Evolutionary conservation across 1,140 invertebrate genomes (phyloP).

Genomic region (Artemia franciscana): DNA sequence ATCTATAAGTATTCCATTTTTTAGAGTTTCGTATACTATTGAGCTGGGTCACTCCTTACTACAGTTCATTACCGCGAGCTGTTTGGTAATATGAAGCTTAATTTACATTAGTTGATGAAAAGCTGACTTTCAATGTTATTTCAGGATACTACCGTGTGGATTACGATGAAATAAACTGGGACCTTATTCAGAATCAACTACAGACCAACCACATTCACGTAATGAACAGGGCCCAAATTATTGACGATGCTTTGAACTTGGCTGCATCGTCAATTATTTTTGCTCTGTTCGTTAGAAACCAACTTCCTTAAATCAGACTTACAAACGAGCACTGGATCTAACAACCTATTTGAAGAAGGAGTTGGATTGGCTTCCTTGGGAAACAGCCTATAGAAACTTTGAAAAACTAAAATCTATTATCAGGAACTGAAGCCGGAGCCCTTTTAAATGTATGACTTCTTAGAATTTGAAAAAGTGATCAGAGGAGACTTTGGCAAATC

Average conservation of each 20-base stretch:
- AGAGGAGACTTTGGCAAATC: too few species aligned
- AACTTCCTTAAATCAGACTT: conserved; percentile 14
- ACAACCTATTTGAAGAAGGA: conserved; percentile 38
- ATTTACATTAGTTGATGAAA: too few species aligned
- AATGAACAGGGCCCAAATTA: conserved; percentile 45
- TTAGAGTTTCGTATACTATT: too few species aligned
- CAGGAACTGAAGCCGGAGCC: background rate
- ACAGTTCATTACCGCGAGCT: too few species aligned
- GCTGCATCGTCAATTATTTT: too few species aligned
- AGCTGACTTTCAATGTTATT: too few species aligned
- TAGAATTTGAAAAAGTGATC: too few species aligned
- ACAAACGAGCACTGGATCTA: conserved; percentile 25
- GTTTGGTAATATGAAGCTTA: too few species aligned
- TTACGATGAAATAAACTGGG: conserved; percentile 43
- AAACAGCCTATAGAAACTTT: conserved; percentile 31
- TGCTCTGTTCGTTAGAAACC: too few species aligned
- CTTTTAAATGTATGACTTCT: too few species aligned
- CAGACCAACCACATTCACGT: conserved; percentile 17
- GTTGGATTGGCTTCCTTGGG: conserved; percentile 38
- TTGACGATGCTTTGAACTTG: conserved; percentile 58
- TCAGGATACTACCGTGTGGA: conserved; percentile 51
- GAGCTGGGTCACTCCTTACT: too few species aligned
- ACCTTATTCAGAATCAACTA: conserved; percentile 21
- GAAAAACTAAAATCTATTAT: background rate
- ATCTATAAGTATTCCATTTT: too few species aligned